Evolutionary conservation across 2,888 invertebrate species (phyloP), one percentile per base, ranked within the genome.

Genomic region (Morpho deidamia): DNA sequence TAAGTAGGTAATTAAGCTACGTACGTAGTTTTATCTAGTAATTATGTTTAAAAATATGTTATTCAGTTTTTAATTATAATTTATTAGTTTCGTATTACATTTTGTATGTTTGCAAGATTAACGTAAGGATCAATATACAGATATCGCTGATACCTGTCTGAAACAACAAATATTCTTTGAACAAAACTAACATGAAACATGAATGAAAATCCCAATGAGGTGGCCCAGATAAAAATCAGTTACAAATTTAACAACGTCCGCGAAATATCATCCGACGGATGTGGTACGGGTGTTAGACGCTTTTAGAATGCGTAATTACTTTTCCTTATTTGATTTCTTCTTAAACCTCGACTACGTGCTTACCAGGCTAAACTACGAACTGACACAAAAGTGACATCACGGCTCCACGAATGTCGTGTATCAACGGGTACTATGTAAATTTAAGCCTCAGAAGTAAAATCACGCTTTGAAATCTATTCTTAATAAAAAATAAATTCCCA

Each of bases 301-400:
- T 53, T 56, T 58, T 61, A 59, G 65, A 63, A 67, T 68, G 60
- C 59, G 53, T 63, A 63, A 60, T 62, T 53, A 58, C 59, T 61
- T 61, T 61, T 60, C 60, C 60, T 59, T 64, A 58, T 64, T 52
- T 56, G 60, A 65, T 62, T 64, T 67, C 62, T 65, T 65, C 62
- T 60, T 45, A 59, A 62, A 44, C 55, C 51, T 37, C 49, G 48
- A 49, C 44, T 54, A 69, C 69, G 68, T 69, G 66, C 67, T 64
- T 53, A 47, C 57, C 59, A 53, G 59, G 51, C 47, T 53, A 60
- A 59, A 53, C 59, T 59, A 61, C 54, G 55, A 59, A 56, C 44
- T 61, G 57, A 55, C 60, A 55, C 54, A 58, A 59, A 39, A 61
- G 67, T 69, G 70, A 71, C 67, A 65, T 70, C 66, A 68, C 55